phyloP scores from a whole-genome alignment of 2,113 vertebrate species.

The Urocolius indicus region DNA sequence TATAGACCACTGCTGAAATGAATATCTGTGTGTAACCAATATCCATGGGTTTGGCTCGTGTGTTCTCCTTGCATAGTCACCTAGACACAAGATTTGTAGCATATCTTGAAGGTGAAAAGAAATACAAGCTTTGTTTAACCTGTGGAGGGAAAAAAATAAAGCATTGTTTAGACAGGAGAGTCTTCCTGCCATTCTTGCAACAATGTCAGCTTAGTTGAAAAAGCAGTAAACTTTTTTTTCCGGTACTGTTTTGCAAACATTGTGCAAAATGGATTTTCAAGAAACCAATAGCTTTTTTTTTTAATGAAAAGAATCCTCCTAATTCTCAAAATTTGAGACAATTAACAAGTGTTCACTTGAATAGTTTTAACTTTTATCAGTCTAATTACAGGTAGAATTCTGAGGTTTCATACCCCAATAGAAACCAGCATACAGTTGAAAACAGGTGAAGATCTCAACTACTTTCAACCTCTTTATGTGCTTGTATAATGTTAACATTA shows the following conservation, averaged over 20 bases:
- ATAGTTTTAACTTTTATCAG: neutral
- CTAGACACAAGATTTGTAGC: neutral
- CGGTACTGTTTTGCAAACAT: neutral
- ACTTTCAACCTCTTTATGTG: neutral
- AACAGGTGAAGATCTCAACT: neutral
- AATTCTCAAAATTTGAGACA: neutral
- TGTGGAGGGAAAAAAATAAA: neutral
- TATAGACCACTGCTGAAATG: neutral
- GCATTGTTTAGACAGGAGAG: neutral
- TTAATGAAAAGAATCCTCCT: neutral
- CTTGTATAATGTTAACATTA: neutral
- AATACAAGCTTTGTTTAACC: neutral
- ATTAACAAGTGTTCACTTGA: neutral
- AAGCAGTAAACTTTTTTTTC: neutral
- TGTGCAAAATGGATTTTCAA: neutral
- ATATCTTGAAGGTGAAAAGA: neutral
- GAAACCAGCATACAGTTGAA: neutral
- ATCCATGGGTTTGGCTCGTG: neutral
- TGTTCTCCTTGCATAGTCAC: neutral
- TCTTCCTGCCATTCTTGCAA: neutral
- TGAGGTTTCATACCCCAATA: neutral
- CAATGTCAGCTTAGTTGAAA: neutral
- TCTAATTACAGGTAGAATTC: neutral
- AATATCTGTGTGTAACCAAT: neutral
- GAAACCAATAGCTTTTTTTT: neutral